A percentile compares a stretch with the other conserved stretches of the same genome.
Evolutionary conservation across 2,113 vertebrate species (phyloP).

Genomic region (Echinops telfairi): DNA sequence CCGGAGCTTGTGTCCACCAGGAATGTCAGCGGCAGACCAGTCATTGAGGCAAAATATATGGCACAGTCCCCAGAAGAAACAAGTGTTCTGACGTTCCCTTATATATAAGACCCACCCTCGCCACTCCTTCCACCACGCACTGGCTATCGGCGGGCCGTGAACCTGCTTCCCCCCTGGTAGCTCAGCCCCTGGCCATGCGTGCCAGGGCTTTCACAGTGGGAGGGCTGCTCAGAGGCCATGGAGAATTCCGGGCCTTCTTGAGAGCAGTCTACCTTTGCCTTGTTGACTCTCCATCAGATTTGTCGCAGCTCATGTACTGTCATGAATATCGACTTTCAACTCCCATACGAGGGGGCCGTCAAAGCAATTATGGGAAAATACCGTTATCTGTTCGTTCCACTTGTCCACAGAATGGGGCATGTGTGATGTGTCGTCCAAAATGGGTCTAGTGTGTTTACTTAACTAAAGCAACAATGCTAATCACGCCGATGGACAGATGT

Average conservation of each 20-base stretch:
- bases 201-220: background rate
- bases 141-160: too few relatives aligned
- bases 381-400: too few relatives aligned
- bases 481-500: background rate
- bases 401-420: background rate
- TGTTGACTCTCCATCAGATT: background rate
- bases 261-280: background rate
- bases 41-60: background rate
- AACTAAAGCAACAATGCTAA: background rate
- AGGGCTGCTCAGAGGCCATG: background rate
- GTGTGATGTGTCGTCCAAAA: background rate
- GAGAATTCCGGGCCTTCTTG: background rate
- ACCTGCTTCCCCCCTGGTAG: background rate
- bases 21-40: background rate
- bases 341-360: background rate
- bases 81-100: background rate
- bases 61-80: conserved; percentile 2
- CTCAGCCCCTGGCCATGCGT: background rate
- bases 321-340: background rate
- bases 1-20: background rate
- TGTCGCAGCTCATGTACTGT: background rate
- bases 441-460: background rate
- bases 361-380: background rate
- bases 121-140: background rate
- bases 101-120: background rate